Evolutionary conservation across 2,888 invertebrate genomes (phyloP).

Genomic region (Sinodicranocentrus sp.): DNA sequence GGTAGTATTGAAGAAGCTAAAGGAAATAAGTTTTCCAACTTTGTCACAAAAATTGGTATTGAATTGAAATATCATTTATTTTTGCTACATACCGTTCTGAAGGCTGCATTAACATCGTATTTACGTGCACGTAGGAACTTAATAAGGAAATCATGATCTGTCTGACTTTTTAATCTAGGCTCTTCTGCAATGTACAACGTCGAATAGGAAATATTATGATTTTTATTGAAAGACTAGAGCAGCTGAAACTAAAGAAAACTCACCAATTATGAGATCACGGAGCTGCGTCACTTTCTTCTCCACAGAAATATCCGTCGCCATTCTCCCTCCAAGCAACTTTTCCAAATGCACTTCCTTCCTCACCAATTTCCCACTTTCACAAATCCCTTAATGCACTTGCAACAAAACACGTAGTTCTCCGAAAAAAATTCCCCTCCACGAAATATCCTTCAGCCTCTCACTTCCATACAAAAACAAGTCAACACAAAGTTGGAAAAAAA

Average conservation of each 20-base stretch:
- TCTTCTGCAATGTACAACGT: constrained; percentile 21
- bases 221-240: too few species aligned
- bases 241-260: not conserved
- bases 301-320: constrained; percentile 47
- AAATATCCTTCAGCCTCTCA: too few species aligned
- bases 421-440: too few species aligned
- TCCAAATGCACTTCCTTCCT: not conserved
- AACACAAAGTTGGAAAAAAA: not conserved
- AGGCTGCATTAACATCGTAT: constrained; percentile 58
- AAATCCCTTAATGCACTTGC: not conserved
- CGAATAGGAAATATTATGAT: not conserved
- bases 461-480: not conserved
- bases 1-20: constrained; percentile 60
- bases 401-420: too few species aligned
- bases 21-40: too few species aligned
- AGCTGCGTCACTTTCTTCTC: constrained; percentile 47
- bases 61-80: not conserved
- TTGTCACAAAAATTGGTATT: not conserved
- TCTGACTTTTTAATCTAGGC: constrained; percentile 44
- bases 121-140: constrained; percentile 65
- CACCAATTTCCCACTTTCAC: not conserved
- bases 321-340: not conserved
- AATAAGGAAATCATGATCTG: constrained; percentile 63
- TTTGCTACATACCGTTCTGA: constrained; percentile 47
- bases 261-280: constrained; percentile 52